Conservation (phyloP, 2,888 invertebrate species). For the Chloromyia formosa region DNA sequence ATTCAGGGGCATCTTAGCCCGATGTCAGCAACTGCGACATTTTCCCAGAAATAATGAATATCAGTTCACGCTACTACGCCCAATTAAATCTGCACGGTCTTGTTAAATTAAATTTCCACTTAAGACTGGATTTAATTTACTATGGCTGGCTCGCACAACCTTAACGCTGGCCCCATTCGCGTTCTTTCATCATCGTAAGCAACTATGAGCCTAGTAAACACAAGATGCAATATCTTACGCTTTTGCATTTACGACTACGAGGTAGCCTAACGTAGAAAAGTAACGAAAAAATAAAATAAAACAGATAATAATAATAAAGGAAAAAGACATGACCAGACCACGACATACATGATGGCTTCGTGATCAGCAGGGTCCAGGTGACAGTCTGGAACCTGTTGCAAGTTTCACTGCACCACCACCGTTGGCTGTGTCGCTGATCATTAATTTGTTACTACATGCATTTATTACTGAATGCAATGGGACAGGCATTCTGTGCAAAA, state of each 20-base stretch:
- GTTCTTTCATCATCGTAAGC: not conserved
- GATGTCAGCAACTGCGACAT: no score
- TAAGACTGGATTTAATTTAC: conserved; percentile 20
- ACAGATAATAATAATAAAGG: not conserved
- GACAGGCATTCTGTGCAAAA: conserved; percentile 4
- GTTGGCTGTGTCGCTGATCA: conserved; percentile 7
- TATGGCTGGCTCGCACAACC: not conserved
- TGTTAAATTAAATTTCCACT: not conserved
- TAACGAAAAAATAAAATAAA: not conserved
- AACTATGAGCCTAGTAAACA: not conserved
- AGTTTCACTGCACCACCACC: not conserved
- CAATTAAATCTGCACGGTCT: conserved; percentile 19
- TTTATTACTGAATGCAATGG: conserved; percentile 22
- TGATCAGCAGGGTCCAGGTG: conserved; percentile 37
- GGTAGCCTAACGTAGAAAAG: not conserved
- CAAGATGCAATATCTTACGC: not conserved
- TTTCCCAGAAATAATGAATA: not conserved
- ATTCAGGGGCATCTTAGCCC: no score
- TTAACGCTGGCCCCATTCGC: conserved; percentile 16
- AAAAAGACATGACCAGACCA: not conserved
- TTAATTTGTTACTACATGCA: conserved; percentile 43
- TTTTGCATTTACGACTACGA: not conserved
- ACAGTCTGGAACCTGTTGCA: conserved; percentile 41
- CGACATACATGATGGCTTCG: conserved; percentile 24
- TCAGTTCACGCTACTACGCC: not conserved